Conservation (phyloP, 2,888 invertebrate species). For the Drosophila antonietae region DNA sequence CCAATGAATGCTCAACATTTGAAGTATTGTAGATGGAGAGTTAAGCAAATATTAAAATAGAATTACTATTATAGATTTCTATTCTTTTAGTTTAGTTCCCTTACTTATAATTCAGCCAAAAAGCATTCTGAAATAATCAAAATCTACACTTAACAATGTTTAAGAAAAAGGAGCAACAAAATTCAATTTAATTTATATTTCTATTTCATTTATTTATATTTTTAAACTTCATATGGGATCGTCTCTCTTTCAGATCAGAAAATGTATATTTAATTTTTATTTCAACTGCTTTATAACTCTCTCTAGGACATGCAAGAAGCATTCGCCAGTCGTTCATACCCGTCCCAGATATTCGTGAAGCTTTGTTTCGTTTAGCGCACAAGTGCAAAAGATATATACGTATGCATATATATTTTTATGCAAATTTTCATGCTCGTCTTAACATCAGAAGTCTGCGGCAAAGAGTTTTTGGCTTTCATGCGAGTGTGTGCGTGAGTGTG, state of each 20-base stretch:
- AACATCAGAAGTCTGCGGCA: conserved; percentile 55
- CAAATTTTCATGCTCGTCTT: conserved; percentile 57
- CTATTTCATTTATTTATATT: too few species aligned
- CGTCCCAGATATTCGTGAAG: background rate
- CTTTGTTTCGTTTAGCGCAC: conserved; percentile 31
- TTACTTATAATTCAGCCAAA: background rate
- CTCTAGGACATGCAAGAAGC: background rate
- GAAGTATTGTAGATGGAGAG: background rate
- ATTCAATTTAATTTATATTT: too few species aligned
- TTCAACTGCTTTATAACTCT: background rate
- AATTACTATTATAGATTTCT: too few species aligned
- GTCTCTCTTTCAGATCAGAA: background rate
- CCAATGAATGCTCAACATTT: background rate
- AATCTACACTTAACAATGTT: too few species aligned
- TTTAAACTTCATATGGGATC: background rate
- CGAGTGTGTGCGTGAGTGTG: conserved; percentile 38
- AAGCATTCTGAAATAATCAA: too few species aligned
- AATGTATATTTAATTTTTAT: too few species aligned
- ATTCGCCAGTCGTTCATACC: background rate
- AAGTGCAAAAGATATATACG: conserved; percentile 43
- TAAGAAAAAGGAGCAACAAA: too few species aligned
- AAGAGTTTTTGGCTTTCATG: conserved; percentile 21
- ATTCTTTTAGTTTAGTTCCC: background rate
- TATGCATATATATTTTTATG: conserved; percentile 63
- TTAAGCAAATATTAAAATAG: background rate